Percentiles rank a stretch among this genome's conserved stretches.
These are phyloP conservation scores for Pocillopora verrucosa DNA, from an alignment of 64 coral and sea anemone genomes.

Conservation along the genomic window DNA sequence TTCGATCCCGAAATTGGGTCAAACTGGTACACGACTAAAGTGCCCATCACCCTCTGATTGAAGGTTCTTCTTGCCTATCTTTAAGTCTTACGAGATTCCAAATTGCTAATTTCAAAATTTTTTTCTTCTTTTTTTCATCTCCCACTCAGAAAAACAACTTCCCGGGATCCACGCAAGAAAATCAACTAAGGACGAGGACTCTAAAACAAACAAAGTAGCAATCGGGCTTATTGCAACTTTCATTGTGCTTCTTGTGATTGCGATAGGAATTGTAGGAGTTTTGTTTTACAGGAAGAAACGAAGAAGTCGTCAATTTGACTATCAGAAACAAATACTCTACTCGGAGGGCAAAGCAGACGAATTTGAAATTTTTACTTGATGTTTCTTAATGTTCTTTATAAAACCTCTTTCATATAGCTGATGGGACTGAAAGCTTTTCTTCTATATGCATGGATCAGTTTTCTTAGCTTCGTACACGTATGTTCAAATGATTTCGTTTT, in stretches of 20 bases:
- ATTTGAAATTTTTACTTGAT: conserved; percentile 30
- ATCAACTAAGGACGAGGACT: background rate
- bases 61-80: too few relatives aligned
- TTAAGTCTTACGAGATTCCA: too few relatives aligned
- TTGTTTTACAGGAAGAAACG: conserved; percentile 11
- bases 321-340: conserved; percentile 31
- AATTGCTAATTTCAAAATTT: background rate
- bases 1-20: too few relatives aligned
- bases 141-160: background rate
- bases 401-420: background rate
- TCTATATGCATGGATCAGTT: too few relatives aligned
- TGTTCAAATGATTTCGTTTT: too few relatives aligned
- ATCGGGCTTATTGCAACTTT: conserved; percentile 3
- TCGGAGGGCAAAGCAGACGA: background rate
- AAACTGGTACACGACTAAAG: too few relatives aligned
- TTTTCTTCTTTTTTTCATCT: background rate
- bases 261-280: background rate
- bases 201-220: background rate
- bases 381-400: background rate
- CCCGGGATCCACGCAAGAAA: background rate
- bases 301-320: conserved; percentile 10
- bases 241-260: background rate
- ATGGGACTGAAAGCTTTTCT: too few relatives aligned
- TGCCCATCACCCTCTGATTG: too few relatives aligned
- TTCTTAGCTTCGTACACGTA: too few relatives aligned